These are phyloP conservation scores for Sminthopsis crassicaudata DNA, from an alignment of 2,113 vertebrate species.

Conservation along the genomic window DNA sequence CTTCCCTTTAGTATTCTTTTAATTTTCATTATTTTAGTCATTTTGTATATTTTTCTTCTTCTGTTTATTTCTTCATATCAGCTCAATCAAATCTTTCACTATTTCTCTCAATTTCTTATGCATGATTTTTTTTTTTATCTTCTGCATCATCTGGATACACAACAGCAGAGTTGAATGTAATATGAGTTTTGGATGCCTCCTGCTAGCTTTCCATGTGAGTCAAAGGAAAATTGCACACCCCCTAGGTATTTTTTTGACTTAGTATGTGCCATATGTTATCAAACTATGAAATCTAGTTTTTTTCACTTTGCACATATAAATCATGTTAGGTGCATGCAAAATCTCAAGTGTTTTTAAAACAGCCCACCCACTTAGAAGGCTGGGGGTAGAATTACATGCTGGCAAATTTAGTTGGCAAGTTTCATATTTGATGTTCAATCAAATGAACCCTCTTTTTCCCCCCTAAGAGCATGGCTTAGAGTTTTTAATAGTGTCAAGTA, in stretches of 20 bases:
- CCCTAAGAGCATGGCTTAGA: neutral
- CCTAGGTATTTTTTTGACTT: neutral
- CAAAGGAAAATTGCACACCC: neutral
- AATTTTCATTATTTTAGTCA: neutral
- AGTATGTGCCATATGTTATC: neutral
- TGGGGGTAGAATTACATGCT: constrained; percentile 11
- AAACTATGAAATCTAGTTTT: neutral
- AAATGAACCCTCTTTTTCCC: neutral
- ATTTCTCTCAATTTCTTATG: neutral
- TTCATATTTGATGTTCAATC: constrained; percentile 6
- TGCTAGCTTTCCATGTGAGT: neutral
- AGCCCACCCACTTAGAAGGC: neutral
- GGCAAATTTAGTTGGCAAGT: neutral
- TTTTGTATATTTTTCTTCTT: neutral
- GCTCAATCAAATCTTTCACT: neutral
- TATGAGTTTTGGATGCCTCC: neutral
- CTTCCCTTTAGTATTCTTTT: neutral
- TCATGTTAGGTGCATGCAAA: neutral
- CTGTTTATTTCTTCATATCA: neutral
- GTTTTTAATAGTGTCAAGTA: neutral
- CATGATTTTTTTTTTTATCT: neutral
- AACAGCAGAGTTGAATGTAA: neutral
- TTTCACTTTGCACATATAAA: neutral
- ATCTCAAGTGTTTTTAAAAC: constrained; percentile 2
- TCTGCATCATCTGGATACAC: neutral